These are phyloP conservation scores for Neofelis nebulosa DNA, from an alignment of 2,113 vertebrate species.

Conservation along the genomic window DNA sequence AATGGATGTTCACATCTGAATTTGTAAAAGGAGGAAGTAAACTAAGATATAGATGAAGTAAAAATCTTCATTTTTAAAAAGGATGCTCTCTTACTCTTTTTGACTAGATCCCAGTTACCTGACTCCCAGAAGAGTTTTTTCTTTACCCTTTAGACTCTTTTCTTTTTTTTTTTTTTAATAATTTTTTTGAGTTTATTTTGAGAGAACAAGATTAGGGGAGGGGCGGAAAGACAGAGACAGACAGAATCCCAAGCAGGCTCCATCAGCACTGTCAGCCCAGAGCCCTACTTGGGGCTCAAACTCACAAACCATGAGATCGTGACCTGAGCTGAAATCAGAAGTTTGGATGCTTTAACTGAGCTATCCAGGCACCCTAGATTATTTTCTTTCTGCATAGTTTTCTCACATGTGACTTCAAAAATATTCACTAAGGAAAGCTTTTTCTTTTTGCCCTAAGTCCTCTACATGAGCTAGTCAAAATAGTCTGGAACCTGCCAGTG, in stretches of 20 bases:
- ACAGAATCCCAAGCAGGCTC: too few species aligned
- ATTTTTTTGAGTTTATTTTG: too few species aligned
- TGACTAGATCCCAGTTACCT: neutral
- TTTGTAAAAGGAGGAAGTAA: neutral
- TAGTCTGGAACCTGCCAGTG: neutral
- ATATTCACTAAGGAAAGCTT: neutral
- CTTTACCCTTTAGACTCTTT: conserved; percentile 36
- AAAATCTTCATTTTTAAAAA: neutral
- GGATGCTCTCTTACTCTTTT: neutral
- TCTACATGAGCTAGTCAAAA: neutral
- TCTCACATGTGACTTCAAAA: conserved; percentile 30
- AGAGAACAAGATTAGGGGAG: too few species aligned
- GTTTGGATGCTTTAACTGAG: too few species aligned
- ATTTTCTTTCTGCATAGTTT: conserved; percentile 14
- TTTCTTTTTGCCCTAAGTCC: neutral
- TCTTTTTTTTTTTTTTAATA: neutral
- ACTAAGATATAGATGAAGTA: neutral
- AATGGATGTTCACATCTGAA: neutral
- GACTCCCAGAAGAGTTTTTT: neutral
- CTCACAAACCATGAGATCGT: too few species aligned
- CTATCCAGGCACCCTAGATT: neutral
- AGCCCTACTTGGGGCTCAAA: too few species aligned
- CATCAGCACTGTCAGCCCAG: too few species aligned
- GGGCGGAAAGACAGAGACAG: too few species aligned
- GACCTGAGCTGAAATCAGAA: too few species aligned